Percentiles rank a stretch among this genome's conserved stretches.
Conservation (phyloP, 2,113 vertebrate species). For the Gracilinanus agilis region DNA sequence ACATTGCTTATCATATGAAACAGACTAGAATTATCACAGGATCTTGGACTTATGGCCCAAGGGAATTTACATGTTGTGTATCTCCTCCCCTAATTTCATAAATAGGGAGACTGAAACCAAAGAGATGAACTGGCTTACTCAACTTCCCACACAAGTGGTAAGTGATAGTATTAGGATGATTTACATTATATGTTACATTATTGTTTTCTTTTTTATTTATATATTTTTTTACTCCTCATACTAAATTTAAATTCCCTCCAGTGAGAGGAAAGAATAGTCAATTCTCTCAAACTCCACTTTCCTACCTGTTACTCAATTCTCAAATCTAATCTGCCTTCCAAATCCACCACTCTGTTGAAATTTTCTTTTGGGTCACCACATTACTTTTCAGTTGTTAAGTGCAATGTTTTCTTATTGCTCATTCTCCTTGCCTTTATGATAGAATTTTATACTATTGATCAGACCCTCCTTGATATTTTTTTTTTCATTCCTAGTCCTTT, state of each 20-base stretch:
- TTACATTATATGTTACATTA: not conserved
- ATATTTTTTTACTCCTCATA: not conserved
- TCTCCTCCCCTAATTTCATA: not conserved
- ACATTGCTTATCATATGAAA: not conserved
- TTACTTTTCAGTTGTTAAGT: not conserved
- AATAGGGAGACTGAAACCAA: not conserved
- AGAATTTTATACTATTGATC: not conserved
- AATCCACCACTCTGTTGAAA: not conserved
- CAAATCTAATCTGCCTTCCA: not conserved
- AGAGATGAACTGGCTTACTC: not conserved
- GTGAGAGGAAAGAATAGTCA: not conserved
- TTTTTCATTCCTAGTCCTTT: not conserved
- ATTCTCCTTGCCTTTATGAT: not conserved
- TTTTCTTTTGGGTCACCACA: not conserved
- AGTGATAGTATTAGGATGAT: not conserved
- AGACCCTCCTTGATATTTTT: not conserved
- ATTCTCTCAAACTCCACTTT: not conserved
- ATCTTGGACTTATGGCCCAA: not conserved
- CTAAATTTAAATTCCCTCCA: not conserved
- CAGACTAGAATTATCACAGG: not conserved
- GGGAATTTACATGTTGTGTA: not conserved
- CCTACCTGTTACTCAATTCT: not conserved
- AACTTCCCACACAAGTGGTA: not conserved
- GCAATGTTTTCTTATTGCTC: not conserved
- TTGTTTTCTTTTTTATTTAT: not conserved